Base-by-base conservation (phyloP, 92 coral and sea anemone species). In the Palythoa caribaeorum region DNA sequence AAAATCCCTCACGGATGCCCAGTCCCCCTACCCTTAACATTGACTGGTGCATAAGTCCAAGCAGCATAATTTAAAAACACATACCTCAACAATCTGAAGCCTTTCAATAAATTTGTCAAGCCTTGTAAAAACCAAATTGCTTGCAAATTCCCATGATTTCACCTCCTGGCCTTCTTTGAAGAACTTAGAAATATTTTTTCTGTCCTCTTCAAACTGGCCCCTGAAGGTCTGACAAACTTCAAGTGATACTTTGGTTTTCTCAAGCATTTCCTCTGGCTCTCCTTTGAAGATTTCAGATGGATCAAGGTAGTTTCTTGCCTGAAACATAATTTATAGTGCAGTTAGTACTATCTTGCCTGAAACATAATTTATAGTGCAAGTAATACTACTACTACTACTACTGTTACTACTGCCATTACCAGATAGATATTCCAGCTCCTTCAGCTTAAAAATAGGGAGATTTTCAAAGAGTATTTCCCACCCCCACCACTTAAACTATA, bases 261-360 rank as follows among this genome's bases (percentile, higher is more conserved):
- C 99, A 63, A 89, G 83, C 39, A 98, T 94, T 84, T 97, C 99
- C 66, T 97, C 99, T 19, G 93, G 94, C 63, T 97, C 99, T 53
- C 97, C 89, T 76, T 97, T 97, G 96, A 97, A 97, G 84, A 97
- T 97, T 78, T 97, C 99, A 6, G 94, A 93, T 83, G 99, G 99
- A 78, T 97, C 99, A 50, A 97, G 93, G 80, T 92, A 95, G 11
- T 88, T 91, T 68, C 98, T 93, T 74, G 99, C 99, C 99, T 97
- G 57, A 28, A 39, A 71, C 7, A 44, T 44, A 47, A n/a, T n/a
- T n/a, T n/a, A n/a, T n/a, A n/a, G n/a, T n/a, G n/a, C n/a, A n/a
- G n/a, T n/a, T n/a, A n/a, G n/a, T n/a, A n/a, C n/a, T n/a, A n/a
- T n/a, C n/a, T n/a, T n/a, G n/a, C n/a, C n/a, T n/a, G n/a, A n/a